These are phyloP conservation scores for Trichogramma dendrolimi DNA, from an alignment of 2,888 invertebrate genomes.

Conservation along the genomic window DNA sequence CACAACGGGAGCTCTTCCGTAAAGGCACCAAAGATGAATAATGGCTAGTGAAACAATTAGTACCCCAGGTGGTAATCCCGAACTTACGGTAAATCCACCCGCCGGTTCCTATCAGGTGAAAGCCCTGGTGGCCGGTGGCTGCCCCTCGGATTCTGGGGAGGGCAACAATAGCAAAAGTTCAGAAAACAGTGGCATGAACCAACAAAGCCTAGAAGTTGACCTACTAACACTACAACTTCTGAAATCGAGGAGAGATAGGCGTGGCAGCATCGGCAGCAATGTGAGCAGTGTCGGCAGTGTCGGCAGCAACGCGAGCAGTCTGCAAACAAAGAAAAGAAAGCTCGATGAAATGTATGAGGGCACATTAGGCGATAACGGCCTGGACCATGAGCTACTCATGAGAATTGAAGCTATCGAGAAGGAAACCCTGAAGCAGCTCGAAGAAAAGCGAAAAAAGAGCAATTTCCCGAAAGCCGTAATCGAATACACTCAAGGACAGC, in stretches of 20 bases:
- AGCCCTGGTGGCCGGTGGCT: conserved; percentile 26
- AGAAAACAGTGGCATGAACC: not conserved
- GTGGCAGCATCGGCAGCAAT: not conserved
- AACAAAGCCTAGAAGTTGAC: not conserved
- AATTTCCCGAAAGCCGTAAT: too few species aligned
- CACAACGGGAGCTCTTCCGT: too few species aligned
- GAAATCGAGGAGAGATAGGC: not conserved
- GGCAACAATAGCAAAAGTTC: not conserved
- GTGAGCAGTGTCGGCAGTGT: too few species aligned
- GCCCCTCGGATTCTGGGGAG: conserved; percentile 26
- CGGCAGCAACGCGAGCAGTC: not conserved
- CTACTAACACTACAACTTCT: too few species aligned
- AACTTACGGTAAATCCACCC: conserved; percentile 12
- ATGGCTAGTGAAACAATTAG: accelerated
- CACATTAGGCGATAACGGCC: too few species aligned
- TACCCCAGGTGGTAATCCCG: not conserved
- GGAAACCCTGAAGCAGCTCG: too few species aligned
- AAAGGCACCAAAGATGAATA: accelerated
- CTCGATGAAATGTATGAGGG: not conserved
- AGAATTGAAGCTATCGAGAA: too few species aligned
- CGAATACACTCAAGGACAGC: too few species aligned
- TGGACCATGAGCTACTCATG: too few species aligned
- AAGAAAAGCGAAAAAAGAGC: too few species aligned
- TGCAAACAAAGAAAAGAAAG: not conserved
- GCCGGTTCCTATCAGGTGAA: conserved; percentile 24